These are phyloP conservation scores for Callospermophilus lateralis DNA, from an alignment of 2,113 vertebrate species.

Conservation along the genomic window DNA sequence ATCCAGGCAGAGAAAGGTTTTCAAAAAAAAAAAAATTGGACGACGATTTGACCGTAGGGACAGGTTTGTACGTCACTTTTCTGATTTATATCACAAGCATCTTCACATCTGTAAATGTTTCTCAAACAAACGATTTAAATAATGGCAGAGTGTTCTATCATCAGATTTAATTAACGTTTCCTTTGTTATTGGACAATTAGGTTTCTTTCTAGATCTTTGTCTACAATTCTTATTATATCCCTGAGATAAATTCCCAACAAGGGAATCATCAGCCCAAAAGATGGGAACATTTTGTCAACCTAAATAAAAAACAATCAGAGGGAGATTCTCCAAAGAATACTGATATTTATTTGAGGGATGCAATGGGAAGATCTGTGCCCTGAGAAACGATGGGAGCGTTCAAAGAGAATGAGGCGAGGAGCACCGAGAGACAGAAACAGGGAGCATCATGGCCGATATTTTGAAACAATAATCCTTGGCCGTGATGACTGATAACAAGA, in stretches of 20 bases:
- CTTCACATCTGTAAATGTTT: slow-evolving; percentile 5
- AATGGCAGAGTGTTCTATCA: neutral
- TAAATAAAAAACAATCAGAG: neutral
- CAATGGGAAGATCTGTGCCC: neutral
- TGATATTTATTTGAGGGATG: neutral
- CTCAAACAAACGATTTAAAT: slow-evolving; percentile 47
- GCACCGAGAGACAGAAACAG: neutral
- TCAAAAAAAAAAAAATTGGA: neutral
- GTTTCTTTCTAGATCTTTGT: slow-evolving; percentile 28
- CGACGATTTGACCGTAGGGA: neutral
- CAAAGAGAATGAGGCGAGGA: neutral
- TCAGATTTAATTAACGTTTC: neutral
- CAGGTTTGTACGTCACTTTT: neutral
- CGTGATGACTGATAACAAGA: neutral
- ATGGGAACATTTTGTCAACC: neutral
- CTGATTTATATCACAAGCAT: neutral
- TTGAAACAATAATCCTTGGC: neutral
- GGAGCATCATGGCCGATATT: neutral
- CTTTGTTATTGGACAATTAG: neutral
- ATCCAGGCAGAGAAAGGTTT: slow-evolving; percentile 28
- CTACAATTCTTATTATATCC: neutral
- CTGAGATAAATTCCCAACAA: slow-evolving; percentile 40
- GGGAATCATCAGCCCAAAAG: slow-evolving; percentile 5
- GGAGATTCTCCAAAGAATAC: neutral
- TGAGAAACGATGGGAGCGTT: neutral